phyloP scores from a whole-genome alignment of 2,797 vertebrate species.

The Coccyzus lansbergi region DNA sequence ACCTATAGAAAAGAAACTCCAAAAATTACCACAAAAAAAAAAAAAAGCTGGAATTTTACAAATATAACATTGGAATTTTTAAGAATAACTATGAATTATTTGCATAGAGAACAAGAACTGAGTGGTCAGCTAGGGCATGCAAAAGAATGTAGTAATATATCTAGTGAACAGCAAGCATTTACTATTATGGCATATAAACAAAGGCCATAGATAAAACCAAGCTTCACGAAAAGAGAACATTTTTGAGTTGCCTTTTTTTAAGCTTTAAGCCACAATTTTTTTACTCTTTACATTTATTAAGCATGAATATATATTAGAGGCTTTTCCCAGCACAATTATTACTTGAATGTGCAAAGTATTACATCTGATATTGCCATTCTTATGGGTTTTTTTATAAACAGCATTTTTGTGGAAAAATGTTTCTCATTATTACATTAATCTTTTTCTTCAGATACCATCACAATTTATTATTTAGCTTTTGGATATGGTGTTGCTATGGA shows the following conservation, averaged over 20 bases:
- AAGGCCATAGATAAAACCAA: neutral
- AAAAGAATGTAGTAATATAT: neutral
- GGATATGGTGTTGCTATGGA: neutral
- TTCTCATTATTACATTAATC: neutral
- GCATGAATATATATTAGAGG: neutral
- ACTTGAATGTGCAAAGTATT: neutral
- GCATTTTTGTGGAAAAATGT: neutral
- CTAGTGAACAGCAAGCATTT: neutral
- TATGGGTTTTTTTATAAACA: neutral
- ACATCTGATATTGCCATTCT: neutral
- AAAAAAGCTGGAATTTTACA: neutral
- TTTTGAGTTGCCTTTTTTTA: neutral
- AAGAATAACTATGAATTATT: neutral
- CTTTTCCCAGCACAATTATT: neutral
- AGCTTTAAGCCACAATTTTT: neutral
- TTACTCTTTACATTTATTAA: neutral
- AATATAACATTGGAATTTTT: neutral
- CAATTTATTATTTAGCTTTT: neutral
- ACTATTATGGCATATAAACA: neutral
- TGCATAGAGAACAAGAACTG: neutral
- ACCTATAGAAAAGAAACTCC: neutral
- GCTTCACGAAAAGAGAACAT: neutral
- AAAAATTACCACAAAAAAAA: neutral
- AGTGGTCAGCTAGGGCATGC: neutral
- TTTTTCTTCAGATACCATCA: neutral